Evolutionary conservation across 2,888 invertebrate species (phyloP), one percentile per base, ranked within the genome.

Genomic region (Phalera bucephala): DNA sequence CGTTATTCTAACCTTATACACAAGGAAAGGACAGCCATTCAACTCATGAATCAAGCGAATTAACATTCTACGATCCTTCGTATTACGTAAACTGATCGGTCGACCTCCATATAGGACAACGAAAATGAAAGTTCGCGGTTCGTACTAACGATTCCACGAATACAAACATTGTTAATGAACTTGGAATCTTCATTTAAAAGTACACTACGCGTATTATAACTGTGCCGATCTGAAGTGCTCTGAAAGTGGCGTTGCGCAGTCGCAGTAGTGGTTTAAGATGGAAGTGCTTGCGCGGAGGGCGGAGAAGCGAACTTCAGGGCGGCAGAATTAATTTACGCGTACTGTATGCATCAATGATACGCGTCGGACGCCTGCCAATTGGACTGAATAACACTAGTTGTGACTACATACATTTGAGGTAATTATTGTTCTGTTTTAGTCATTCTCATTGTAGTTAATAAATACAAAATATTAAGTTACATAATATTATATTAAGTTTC

Each of bases 401-500:
- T 53, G 57, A 64, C 56, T 46, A 48, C 48, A 38, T 42, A 55
- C 63, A 68, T 71, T 72, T 73, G 68, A 72, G 76, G 72, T 72
- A 59, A 57, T 40, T 49, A 51, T 56, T 57, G 72, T 71, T 70
- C 71, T 76, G 59, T 64, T 57, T 66, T 68, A 65, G 68, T 70
- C 67, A 65, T 64, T 70, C 56, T 59, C 57, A 59, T 60, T 50
- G 48, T 69, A 68, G 56, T 54, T 64, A 63, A 54, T 60, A 45
- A 48, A 58, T 56, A 68, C 59, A 66, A 65, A 62, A 63, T 66
- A 68, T 72, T 73, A 69, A 65, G 69, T 75, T 75, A 70, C 70
- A 71, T 66, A 67, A 58, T 61, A 63, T 60, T 74, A 72, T 72
- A 62, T 76, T 81, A 76, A 73, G 75, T 80, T 80, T 57, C 61